Percentiles rank a stretch among this genome's conserved stretches.
phyloP scores from a whole-genome alignment of 2,113 vertebrate genomes.

The Excalfactoria chinensis region DNA sequence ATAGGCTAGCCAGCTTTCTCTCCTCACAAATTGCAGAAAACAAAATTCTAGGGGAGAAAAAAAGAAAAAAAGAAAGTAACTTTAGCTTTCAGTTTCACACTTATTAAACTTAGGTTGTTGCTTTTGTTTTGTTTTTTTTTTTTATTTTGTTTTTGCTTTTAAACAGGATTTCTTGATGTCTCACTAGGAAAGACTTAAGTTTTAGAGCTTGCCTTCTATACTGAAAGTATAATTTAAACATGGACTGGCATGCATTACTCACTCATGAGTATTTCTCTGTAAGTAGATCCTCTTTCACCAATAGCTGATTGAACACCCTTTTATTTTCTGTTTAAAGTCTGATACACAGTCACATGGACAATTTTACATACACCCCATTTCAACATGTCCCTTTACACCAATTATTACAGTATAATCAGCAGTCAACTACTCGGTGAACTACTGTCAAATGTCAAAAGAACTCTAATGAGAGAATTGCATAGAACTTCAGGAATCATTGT shows the following conservation, averaged over 20 bases:
- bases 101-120: neutral
- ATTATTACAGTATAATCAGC: neutral
- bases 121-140: too few species aligned
- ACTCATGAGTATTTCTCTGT: neutral
- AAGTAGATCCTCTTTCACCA: neutral
- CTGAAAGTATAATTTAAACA: neutral
- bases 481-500: neutral
- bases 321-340: neutral
- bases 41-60: neutral
- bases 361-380: neutral
- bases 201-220: neutral
- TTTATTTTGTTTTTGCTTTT: too few species aligned
- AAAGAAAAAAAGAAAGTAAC: neutral
- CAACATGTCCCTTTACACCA: neutral
- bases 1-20: neutral
- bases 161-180: neutral
- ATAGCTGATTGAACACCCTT: neutral
- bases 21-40: neutral
- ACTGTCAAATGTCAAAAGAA: neutral
- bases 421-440: neutral
- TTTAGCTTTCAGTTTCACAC: neutral
- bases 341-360: neutral
- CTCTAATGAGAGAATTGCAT: neutral
- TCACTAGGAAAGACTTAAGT: neutral
- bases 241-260: neutral